Percentiles rank a stretch among this genome's conserved stretches.
Evolutionary conservation across 2,888 invertebrate species (phyloP).

Genomic region (Nasonia oneida): DNA sequence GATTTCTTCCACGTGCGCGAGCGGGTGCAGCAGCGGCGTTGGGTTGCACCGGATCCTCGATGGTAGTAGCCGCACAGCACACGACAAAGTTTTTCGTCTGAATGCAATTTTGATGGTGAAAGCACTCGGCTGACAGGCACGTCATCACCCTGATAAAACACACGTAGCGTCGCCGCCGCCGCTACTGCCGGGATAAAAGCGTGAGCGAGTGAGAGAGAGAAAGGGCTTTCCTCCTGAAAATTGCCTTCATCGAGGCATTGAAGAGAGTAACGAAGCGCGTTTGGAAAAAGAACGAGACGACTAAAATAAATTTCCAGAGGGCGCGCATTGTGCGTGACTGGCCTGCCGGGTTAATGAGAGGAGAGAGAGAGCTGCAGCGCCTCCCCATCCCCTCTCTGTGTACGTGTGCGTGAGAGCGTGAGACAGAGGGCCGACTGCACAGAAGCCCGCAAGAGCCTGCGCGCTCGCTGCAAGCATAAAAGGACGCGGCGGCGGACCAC

Average conservation of each 20-base stretch:
- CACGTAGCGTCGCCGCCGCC: background rate
- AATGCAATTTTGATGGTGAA: conserved; percentile 60
- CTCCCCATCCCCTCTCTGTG: background rate
- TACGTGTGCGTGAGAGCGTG: background rate
- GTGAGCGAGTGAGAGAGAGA: conserved; percentile 11
- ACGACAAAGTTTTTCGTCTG: conserved; percentile 57
- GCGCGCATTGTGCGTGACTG: conserved; percentile 61
- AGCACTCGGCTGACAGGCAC: conserved; percentile 45
- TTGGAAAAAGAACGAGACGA: conserved; percentile 56
- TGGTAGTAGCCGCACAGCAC: background rate
- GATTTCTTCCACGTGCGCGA: conserved; percentile 10
- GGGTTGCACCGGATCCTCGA: conserved; percentile 1
- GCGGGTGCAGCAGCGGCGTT: background rate
- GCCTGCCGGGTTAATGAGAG: conserved; percentile 49
- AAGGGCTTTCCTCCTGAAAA: conserved; percentile 51
- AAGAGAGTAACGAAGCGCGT: conserved; percentile 61
- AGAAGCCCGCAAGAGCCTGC: conserved; percentile 14
- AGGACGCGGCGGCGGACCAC: conserved; percentile 12
- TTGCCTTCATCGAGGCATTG: conserved; percentile 60
- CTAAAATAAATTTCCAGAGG: conserved; percentile 63
- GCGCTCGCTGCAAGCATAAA: background rate
- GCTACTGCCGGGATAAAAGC: background rate
- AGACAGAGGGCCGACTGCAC: background rate
- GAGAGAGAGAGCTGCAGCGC: background rate
- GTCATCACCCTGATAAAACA: conserved; percentile 51